These are phyloP conservation scores for Acheta domesticus DNA, from an alignment of 2,888 invertebrate species.

Conservation along the genomic window DNA sequence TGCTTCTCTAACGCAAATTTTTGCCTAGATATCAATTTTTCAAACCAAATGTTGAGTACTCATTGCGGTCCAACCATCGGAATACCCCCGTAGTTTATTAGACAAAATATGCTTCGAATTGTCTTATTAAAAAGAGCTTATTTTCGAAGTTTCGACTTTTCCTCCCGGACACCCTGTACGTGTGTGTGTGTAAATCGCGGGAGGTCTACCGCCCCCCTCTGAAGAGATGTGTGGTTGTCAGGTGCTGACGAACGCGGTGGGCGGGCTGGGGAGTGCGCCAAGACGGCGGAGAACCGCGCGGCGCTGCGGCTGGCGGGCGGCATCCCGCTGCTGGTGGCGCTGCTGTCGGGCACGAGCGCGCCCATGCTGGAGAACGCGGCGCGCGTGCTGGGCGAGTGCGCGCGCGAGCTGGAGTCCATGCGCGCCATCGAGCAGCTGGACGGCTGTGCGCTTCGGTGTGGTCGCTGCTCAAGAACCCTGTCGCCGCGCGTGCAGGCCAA, in stretches of 20 bases:
- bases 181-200: too few relatives aligned
- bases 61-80: too few relatives aligned
- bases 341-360: conserved; percentile 81
- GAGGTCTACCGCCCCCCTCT: too few relatives aligned
- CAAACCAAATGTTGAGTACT: too few relatives aligned
- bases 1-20: too few relatives aligned
- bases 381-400: conserved; percentile 69
- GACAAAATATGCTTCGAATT: too few relatives aligned
- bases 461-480: conserved; percentile 87
- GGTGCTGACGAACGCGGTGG: conserved; percentile 84
- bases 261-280: conserved; percentile 86
- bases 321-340: conserved; percentile 70
- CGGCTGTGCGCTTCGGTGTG: conserved; percentile 88
- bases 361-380: conserved; percentile 87
- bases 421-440: conserved; percentile 79
- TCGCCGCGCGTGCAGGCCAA: conserved; percentile 79
- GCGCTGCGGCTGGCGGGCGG: conserved; percentile 69
- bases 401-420: conserved; percentile 73
- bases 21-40: too few relatives aligned
- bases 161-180: too few relatives aligned
- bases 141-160: too few relatives aligned
- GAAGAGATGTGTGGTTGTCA: too few relatives aligned
- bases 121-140: too few relatives aligned
- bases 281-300: conserved; percentile 71
- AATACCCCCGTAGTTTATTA: too few relatives aligned